phyloP scores from a whole-genome alignment of 2,797 vertebrate genomes.

The Hipposideros larvatus region DNA sequence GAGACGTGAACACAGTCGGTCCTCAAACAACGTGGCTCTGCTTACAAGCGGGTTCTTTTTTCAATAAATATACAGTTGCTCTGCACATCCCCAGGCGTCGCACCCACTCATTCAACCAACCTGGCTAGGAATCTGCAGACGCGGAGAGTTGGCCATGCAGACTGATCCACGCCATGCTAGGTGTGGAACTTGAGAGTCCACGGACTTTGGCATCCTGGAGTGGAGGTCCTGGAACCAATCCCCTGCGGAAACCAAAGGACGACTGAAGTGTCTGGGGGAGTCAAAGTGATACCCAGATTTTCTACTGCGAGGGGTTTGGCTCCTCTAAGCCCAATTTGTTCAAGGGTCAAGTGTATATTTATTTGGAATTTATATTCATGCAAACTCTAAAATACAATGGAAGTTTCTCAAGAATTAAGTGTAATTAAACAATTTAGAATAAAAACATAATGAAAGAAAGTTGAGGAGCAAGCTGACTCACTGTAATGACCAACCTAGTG shows the following conservation, averaged over 20 bases:
- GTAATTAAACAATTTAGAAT: not conserved
- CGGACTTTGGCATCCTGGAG: too few relatives aligned
- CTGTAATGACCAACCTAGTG: not conserved
- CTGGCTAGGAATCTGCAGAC: not conserved
- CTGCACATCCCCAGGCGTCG: too few relatives aligned
- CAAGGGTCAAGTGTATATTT: not conserved
- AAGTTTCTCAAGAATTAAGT: not conserved
- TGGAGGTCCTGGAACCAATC: too few relatives aligned
- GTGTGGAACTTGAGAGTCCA: too few relatives aligned
- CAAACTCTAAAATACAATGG: not conserved
- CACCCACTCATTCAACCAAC: not conserved
- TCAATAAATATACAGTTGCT: not conserved
- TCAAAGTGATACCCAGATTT: not conserved
- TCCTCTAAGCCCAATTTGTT: not conserved
- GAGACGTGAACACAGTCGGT: not conserved
- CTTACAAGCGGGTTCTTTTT: not conserved
- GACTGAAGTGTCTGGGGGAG: not conserved
- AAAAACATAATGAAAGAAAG: not conserved
- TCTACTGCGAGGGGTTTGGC: not conserved
- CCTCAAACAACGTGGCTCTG: not conserved
- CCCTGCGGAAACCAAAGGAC: too few relatives aligned
- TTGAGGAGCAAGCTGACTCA: not conserved
- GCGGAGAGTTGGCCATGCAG: too few relatives aligned
- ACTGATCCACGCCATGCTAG: too few relatives aligned
- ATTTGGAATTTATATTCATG: constrained; percentile 8